Conservation (phyloP, 2,888 invertebrate species). For the Aricia artaxerxes region DNA sequence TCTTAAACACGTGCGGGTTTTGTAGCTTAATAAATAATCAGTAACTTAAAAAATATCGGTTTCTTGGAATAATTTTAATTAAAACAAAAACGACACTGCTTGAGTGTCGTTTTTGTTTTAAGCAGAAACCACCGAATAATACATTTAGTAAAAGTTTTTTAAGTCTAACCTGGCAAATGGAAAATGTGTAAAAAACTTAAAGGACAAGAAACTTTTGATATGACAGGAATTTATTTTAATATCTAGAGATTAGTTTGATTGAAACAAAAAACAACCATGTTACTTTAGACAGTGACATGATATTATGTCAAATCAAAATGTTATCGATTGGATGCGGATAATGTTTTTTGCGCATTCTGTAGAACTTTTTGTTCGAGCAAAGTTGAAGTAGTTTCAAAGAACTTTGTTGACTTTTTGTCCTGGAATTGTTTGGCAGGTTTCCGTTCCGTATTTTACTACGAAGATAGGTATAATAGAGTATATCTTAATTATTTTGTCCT, state of each 20-base stretch:
- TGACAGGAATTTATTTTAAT: not conserved
- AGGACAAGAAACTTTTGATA: not conserved
- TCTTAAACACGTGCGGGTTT: not conserved
- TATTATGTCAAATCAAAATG: not conserved
- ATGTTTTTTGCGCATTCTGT: not conserved
- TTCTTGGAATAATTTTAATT: too few species aligned
- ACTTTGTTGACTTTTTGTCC: not conserved
- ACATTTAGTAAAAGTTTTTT: too few species aligned
- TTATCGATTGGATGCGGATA: slow-evolving; percentile 1
- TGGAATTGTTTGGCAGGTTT: not conserved
- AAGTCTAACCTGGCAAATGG: too few species aligned
- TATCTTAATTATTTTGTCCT: too few species aligned
- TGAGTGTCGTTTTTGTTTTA: too few species aligned
- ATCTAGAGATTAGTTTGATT: not conserved
- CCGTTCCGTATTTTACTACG: not conserved
- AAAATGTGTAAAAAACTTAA: not conserved
- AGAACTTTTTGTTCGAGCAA: not conserved
- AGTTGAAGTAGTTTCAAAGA: not conserved
- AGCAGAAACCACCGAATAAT: too few species aligned
- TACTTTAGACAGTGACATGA: not conserved
- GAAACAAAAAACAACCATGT: not conserved
- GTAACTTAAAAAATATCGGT: not conserved
- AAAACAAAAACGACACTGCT: too few species aligned
- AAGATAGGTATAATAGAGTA: too few species aligned
- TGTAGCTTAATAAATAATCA: not conserved